phyloP scores from a whole-genome alignment of 2,888 invertebrate genomes.

The Dryobota labecula region DNA sequence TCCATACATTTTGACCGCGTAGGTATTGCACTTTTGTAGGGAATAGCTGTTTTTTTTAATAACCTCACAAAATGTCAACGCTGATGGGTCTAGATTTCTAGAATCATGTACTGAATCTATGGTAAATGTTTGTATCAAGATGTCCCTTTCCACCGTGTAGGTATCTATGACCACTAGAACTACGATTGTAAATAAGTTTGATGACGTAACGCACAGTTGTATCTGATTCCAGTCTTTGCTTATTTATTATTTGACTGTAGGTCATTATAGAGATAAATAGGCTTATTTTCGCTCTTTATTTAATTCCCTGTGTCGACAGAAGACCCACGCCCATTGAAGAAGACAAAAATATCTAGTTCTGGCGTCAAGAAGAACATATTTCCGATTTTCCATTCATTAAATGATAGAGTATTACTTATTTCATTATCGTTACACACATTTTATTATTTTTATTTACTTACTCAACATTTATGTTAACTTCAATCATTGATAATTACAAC shows the following conservation, averaged over 20 bases:
- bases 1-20: not conserved
- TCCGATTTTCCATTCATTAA: not conserved
- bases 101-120: not conserved
- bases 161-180: not conserved
- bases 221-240: not conserved
- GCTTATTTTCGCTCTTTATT: not conserved
- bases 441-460: too few relatives aligned
- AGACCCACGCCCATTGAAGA: not conserved
- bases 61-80: too few relatives aligned
- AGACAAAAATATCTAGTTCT: not conserved
- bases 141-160: not conserved
- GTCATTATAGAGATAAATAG: not conserved
- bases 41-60: not conserved
- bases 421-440: too few relatives aligned
- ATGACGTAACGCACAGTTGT: not conserved
- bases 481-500: not conserved
- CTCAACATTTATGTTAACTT: not conserved
- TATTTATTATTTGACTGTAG: not conserved
- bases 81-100: not conserved
- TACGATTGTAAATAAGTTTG: constrained; percentile 1
- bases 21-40: not conserved
- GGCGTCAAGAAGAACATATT: not conserved
- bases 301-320: not conserved
- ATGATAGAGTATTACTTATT: not conserved
- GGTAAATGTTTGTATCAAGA: not conserved